Evolutionary conservation across 2,797 vertebrate species (phyloP), one percentile per base, ranked within the genome.

Genomic region (Tarsius wallacei): DNA sequence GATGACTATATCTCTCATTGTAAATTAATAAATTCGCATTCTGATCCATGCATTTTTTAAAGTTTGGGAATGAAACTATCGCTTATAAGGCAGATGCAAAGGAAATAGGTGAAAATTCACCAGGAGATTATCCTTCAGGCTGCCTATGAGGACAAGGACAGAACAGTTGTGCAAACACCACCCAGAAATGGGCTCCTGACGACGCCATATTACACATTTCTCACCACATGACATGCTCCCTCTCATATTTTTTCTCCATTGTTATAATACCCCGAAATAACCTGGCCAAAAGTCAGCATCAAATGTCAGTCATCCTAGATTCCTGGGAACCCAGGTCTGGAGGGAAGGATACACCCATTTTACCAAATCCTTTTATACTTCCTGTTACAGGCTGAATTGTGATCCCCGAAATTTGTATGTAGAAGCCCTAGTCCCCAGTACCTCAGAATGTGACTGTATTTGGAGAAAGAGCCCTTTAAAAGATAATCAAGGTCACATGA

Each of bases 81-180:
- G 70, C 68, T 85, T 85, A 31, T 47, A 90, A 93, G 51, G 87
- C 87, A 90, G 84, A 93, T 49, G 68, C 89, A 96, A 93, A 97
- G 80, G 90, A 96, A 96, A 97, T 74, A 96, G 88, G 96, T 94
- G 89, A 97, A 97, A 98, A 98, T 94, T 92, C 93, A 94, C 96
- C 83, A 86, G 93, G 94, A 98, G 97, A 94, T 97, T 89, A 88
- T 95, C 73, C 91, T 97, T 83, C 68, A 42, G 97, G 81, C 95
- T 97, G 66, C 93, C 15, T 8, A 11, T 64, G 57, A 91, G 97
- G 94, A 97, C 91, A 92, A 94, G 90, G 84, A 63, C 77, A 84
- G 93, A 74, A 47, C 71, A 97, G 95, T 95, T 96, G 73, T 90
- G 95, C 83, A 90, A 96, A 96, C 93, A 92, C 96, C 80, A 68